Base-by-base conservation (phyloP, 2,113 vertebrate species). In the Cyprinus carpio region DNA sequence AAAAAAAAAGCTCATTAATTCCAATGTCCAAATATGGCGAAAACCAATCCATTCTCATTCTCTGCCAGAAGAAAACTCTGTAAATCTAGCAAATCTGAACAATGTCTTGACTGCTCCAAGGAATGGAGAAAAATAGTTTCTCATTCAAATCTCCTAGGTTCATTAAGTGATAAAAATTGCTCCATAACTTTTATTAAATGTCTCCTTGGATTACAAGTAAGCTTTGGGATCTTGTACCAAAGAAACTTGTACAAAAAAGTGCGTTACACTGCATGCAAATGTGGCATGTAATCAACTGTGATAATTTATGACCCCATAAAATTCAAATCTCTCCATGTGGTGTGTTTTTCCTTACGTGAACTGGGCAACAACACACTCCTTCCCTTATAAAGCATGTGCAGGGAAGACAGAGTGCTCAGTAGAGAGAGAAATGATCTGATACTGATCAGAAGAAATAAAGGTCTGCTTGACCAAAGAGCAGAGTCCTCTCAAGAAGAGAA, bases 1-100 rank as follows among this genome's bases (percentile, higher is more conserved):
- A 56, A 83, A 43, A 83, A 43, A 86, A 86, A 86, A 82, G 37
- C 84, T 81, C 23, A 82, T 74, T 64, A 85, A 80, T 81, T n/a
- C 51, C 67, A 75, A 78, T 34, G 40, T 85, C 79, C 72, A 80
- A 77, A 82, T 40, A 43, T 56, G 75, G 37, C 16, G 40, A 43
- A 78, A 82, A 40, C 62, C 69, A 76, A 84, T 84, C 64, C 49
- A 54, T 72, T 81, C 62, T 69, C 34, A 82, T 72, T 78, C 31
- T 49, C 78, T 72, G 80, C 18, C 43, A 67, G 8, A 54, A 69
- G 37, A 78, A 75, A 60, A 67, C 86, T 58, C 71, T 40, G 11
- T 51, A 81, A 83, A 86, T 69, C 58, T 56, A 67, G 46, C 49
- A 27, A 40, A 62, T 77, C 71, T 86, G 82, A 82, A 84, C 40